Conservation (phyloP, 2,113 vertebrate species). For the Xiphorhynchus elegans region DNA sequence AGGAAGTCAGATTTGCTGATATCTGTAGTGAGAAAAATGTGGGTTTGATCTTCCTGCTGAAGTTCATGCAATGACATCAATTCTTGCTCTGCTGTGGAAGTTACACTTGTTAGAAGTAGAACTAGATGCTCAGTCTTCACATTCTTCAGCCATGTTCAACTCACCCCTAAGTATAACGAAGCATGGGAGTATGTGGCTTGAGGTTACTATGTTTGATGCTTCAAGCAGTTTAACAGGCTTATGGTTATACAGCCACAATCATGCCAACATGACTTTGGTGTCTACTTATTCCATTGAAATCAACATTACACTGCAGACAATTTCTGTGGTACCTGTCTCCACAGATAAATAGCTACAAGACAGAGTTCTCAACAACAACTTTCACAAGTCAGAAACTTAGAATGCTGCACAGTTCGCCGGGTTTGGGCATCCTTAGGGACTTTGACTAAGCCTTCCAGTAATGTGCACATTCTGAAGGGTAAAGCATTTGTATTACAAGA, state of each 20-base stretch:
- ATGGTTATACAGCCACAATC: accelerated
- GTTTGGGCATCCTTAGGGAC: neutral
- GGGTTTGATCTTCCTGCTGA: neutral
- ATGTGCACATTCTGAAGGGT: neutral
- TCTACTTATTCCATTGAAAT: neutral
- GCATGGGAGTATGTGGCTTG: neutral
- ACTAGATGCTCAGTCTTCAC: neutral
- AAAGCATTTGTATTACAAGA: neutral
- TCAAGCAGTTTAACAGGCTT: neutral
- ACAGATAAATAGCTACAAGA: neutral
- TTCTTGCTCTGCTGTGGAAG: neutral
- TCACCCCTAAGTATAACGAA: neutral
- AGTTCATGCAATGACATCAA: neutral
- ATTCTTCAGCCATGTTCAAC: neutral
- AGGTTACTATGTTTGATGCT: neutral
- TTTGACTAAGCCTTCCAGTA: neutral
- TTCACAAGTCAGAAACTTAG: neutral
- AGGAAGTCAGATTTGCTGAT: neutral
- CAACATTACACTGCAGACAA: neutral
- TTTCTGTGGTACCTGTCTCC: neutral
- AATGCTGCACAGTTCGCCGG: neutral
- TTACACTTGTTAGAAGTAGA: neutral
- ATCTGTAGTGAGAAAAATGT: neutral
- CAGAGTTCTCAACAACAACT: neutral
- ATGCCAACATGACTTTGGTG: neutral